Base-by-base conservation (phyloP, 2,888 invertebrate genomes). In the Acanthosepion esculentum region DNA sequence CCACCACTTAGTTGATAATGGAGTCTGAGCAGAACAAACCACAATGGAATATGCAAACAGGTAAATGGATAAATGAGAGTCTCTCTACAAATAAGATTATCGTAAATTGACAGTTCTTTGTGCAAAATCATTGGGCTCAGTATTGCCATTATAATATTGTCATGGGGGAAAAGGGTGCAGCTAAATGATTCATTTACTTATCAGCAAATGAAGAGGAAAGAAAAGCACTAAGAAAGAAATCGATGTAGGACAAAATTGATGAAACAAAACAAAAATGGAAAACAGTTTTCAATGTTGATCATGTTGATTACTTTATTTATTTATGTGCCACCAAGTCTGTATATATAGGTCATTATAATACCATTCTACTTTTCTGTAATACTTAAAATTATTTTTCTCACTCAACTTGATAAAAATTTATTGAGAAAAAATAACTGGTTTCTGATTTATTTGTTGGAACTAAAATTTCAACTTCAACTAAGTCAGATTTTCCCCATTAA, bases 31-130 rank as follows among this genome's bases (percentile, higher is more conserved):
- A 78, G 78, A 78, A 78, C n/a, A 78, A 78, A 78, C 78, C n/a
- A 78, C 78, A 78, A n/a, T 33, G 78, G 78, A n/a, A 78, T n/a
- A 78, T n/a, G 78, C 78, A n/a, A 78, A 78, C n/a, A 78, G n/a
- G n/a, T 78, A 78, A 78, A 78, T 78, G 78, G n/a, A 78, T 78
- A 78, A 78, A 78, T 78, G 78, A n/a, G n/a, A 78, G 78, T 78
- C 78, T 78, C 29, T 78, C 78, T 78, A 78, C n/a, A 78, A 78
- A 78, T 78, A 33, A 78, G 78, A 78, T 78, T 78, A 78, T 78
- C 78, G 78, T 78, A n/a, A 78, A 78, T 78, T 78, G 78, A n/a
- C 78, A 78, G 78, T 78, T 78, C 78, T 78, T 78, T 78, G 78
- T 78, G 78, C 78, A 78, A 1, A 78, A n/a, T 78, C 78, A 78